Conservation (phyloP, 2,888 invertebrate species). For the Andrena trimmerana region DNA sequence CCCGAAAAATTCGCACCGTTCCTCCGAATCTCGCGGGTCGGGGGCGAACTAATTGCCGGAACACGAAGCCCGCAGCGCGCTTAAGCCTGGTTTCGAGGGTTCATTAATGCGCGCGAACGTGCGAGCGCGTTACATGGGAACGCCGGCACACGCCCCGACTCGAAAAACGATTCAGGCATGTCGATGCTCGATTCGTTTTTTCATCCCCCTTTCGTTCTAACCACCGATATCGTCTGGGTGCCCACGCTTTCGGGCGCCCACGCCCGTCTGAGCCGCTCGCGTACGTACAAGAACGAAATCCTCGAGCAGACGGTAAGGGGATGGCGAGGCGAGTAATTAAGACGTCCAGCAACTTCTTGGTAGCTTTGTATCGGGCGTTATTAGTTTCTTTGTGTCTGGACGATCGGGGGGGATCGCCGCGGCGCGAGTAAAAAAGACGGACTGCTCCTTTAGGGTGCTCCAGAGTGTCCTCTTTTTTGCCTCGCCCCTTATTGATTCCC, state of each 20-base stretch:
- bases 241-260: constrained; percentile 50
- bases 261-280: constrained; percentile 16
- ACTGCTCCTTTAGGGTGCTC: constrained; percentile 21
- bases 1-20: not conserved
- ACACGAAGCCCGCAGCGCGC: constrained; percentile 39
- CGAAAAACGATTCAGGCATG: constrained; percentile 70
- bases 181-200: constrained; percentile 62
- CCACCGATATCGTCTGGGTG: constrained; percentile 31
- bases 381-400: constrained; percentile 66
- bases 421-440: constrained; percentile 35
- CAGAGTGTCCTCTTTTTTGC: constrained; percentile 15
- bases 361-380: constrained; percentile 64
- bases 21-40: constrained; percentile 1
- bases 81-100: constrained; percentile 55
- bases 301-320: not conserved
- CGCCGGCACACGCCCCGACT: constrained; percentile 46
- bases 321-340: constrained; percentile 62
- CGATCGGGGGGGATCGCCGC: constrained; percentile 45
- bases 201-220: not conserved
- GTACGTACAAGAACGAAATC: constrained; percentile 16
- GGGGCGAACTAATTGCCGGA: constrained; percentile 47
- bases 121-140: constrained; percentile 54
- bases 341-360: constrained; percentile 65
- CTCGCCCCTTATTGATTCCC: constrained; percentile 38
- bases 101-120: constrained; percentile 62